A percentile compares a stretch with the other conserved stretches of the same genome.
These are phyloP conservation scores for Rhegmatorhina hoffmannsi DNA, from an alignment of 2,113 vertebrate genomes.

Conservation along the genomic window DNA sequence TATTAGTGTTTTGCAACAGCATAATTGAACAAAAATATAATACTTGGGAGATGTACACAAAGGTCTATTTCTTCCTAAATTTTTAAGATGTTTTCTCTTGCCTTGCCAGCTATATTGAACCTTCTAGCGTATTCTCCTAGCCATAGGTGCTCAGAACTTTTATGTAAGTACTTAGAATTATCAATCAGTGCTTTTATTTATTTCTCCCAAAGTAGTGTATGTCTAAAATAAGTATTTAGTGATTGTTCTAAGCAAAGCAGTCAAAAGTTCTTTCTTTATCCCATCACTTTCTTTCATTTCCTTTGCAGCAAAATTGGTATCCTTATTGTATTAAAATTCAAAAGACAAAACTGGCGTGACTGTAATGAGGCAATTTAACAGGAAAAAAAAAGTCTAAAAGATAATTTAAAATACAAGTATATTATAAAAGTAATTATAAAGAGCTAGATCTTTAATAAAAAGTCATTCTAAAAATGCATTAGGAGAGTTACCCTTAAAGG, in stretches of 20 bases:
- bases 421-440: not conserved
- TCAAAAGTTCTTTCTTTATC: not conserved
- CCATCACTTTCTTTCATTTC: not conserved
- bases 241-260: not conserved
- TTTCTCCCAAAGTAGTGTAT: not conserved
- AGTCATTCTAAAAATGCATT: not conserved
- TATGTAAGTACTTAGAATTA: not conserved
- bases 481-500: not conserved
- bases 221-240: not conserved
- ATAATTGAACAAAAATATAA: not conserved
- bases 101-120: not conserved
- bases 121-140: not conserved
- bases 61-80: not conserved
- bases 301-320: not conserved
- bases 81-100: not conserved
- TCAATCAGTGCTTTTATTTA: not conserved
- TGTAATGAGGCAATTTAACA: not conserved
- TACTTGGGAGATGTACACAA: not conserved
- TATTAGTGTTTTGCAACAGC: not conserved
- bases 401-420: not conserved
- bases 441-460: not conserved
- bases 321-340: not conserved
- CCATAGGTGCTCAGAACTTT: not conserved
- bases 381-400: not conserved
- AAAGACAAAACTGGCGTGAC: not conserved